Evolutionary conservation across 2,797 vertebrate genomes (phyloP).

Genomic region (Amphiprion clarkii): DNA sequence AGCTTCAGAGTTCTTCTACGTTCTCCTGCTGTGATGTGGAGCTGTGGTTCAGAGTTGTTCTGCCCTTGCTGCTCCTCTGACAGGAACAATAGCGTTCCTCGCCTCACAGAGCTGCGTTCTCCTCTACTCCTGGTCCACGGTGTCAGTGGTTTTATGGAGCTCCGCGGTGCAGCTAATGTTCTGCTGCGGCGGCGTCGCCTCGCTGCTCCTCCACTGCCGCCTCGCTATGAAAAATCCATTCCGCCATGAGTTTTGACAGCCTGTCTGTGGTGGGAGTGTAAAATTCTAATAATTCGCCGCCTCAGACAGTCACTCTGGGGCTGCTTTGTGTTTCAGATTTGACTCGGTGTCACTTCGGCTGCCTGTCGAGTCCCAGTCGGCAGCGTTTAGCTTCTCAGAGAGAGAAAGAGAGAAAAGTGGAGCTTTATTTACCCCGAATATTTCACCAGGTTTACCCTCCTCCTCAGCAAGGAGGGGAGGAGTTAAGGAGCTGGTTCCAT

Average conservation of each 20-base stretch:
- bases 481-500: too few relatives aligned
- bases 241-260: conserved; percentile 68
- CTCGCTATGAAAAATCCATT: conserved; percentile 67
- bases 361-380: conserved; percentile 47
- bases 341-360: conserved; percentile 55
- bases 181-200: conserved; percentile 49
- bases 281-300: conserved; percentile 69
- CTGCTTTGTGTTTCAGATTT: conserved; percentile 59
- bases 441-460: background rate
- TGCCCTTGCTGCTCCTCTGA: conserved; percentile 64
- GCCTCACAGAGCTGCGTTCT: conserved; percentile 70
- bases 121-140: conserved; percentile 68
- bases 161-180: conserved; percentile 71
- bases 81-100: conserved; percentile 66
- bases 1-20: too few relatives aligned
- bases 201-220: conserved; percentile 41
- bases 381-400: conserved; percentile 28
- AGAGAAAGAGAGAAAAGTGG: background rate
- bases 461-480: too few relatives aligned
- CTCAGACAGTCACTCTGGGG: conserved; percentile 59
- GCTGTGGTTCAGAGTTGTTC: too few relatives aligned
- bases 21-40: too few relatives aligned
- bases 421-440: background rate
- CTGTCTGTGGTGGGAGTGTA: conserved; percentile 73
- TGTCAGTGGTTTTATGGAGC: conserved; percentile 67